Percentiles rank a stretch among this genome's conserved stretches.
Conservation (phyloP, 1,140 invertebrate genomes). For the Drosophila varians region DNA sequence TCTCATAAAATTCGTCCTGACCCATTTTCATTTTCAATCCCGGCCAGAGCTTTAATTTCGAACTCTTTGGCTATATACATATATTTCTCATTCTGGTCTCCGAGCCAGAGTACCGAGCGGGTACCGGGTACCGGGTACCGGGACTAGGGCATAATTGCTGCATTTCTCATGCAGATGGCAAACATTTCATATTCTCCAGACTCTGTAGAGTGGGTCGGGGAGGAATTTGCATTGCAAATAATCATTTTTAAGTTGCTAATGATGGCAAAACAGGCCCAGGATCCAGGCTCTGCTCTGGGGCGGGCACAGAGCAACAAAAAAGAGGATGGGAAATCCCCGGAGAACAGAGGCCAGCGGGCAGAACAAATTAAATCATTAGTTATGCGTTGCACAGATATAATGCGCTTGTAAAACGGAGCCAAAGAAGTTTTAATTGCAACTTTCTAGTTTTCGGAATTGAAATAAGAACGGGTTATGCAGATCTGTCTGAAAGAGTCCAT, state of each 20-base stretch:
- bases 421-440: conserved; percentile 69
- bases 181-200: conserved; percentile 47
- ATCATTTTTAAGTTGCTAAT: conserved; percentile 73
- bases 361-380: conserved; percentile 78
- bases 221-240: conserved; percentile 75
- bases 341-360: conserved; percentile 18
- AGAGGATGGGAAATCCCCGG: not conserved
- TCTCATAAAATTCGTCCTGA: not conserved
- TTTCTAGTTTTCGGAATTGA: conserved; percentile 25
- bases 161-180: conserved; percentile 60
- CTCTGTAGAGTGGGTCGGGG: not conserved
- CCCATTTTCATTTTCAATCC: conserved; percentile 13
- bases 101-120: no score
- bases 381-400: conserved; percentile 72
- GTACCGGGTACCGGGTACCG: no score
- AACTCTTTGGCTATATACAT: not conserved
- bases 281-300: not conserved
- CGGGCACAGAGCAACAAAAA: not conserved
- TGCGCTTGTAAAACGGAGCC: conserved; percentile 57
- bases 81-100: not conserved
- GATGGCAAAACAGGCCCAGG: conserved; percentile 36
- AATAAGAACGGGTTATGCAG: conserved; percentile 22
- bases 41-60: conserved; percentile 2
- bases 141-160: conserved; percentile 35
- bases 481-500: conserved; percentile 22